Percentiles rank a stretch among this genome's conserved stretches.
Evolutionary conservation across 2,113 vertebrate species (phyloP).

Genomic region (Psammodynastes pulverulentus): DNA sequence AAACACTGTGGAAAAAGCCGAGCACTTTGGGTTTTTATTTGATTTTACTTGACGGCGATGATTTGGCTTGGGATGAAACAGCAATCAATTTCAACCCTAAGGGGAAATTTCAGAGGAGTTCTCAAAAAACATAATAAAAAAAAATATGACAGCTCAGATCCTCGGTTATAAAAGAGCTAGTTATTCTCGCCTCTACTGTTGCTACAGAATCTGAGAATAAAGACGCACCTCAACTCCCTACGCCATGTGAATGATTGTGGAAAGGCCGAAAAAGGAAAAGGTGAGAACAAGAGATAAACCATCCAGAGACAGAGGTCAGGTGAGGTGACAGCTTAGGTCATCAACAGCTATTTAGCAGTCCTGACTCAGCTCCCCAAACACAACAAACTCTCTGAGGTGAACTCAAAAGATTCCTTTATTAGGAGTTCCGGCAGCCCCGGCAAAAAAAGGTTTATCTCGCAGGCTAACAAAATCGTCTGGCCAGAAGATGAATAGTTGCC

Average conservation of each 20-base stretch:
- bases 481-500: no score
- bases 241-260: background rate
- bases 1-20: background rate
- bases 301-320: background rate
- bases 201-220: background rate
- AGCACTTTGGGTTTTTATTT: background rate
- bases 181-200: background rate
- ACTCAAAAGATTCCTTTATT: no score
- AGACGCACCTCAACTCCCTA: background rate
- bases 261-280: background rate
- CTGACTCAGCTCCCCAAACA: no score
- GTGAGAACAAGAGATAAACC: background rate
- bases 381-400: no score
- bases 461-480: no score
- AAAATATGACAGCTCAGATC: background rate
- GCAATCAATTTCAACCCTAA: background rate
- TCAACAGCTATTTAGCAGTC: no score
- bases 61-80: background rate
- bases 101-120: background rate
- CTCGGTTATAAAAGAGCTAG: background rate
- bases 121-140: background rate
- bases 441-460: no score
- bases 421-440: no score
- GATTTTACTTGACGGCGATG: background rate
- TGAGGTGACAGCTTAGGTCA: background rate